Evolutionary conservation across 1,140 invertebrate genomes (phyloP).

Genomic region (Arctopsyche grandis): DNA sequence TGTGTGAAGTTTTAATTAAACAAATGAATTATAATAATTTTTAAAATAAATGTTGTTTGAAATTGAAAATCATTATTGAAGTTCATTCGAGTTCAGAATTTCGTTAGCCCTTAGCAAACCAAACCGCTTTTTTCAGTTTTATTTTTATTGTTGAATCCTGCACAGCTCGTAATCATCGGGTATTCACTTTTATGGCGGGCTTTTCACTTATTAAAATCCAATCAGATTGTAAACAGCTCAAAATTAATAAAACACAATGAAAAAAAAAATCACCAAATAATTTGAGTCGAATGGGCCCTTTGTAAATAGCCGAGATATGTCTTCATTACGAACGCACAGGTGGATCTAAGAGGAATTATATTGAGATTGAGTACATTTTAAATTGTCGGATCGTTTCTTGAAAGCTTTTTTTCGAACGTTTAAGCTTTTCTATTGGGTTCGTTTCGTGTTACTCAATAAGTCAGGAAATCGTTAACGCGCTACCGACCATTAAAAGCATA

Average conservation of each 20-base stretch:
- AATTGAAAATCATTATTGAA: no score
- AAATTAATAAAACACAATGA: background rate
- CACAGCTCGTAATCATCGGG: background rate
- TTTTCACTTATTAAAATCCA: background rate
- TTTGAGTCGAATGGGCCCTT: no score
- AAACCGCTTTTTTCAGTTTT: no score
- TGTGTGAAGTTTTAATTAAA: no score
- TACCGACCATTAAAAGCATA: no score
- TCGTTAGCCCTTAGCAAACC: no score
- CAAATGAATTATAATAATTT: no score
- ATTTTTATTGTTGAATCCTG: background rate
- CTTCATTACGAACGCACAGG: background rate
- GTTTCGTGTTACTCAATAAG: background rate
- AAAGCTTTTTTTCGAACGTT: background rate
- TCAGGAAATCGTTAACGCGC: background rate
- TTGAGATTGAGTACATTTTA: conserved; percentile 1
- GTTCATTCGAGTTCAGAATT: no score
- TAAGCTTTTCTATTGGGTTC: background rate
- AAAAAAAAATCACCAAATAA: no score
- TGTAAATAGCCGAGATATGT: background rate
- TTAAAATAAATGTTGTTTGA: no score
- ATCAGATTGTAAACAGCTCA: background rate
- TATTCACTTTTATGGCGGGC: background rate
- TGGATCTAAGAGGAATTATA: background rate
- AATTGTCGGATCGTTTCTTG: background rate